Evolutionary conservation across 2,797 vertebrate species (phyloP).

Genomic region (Leptoclinus maculatus): DNA sequence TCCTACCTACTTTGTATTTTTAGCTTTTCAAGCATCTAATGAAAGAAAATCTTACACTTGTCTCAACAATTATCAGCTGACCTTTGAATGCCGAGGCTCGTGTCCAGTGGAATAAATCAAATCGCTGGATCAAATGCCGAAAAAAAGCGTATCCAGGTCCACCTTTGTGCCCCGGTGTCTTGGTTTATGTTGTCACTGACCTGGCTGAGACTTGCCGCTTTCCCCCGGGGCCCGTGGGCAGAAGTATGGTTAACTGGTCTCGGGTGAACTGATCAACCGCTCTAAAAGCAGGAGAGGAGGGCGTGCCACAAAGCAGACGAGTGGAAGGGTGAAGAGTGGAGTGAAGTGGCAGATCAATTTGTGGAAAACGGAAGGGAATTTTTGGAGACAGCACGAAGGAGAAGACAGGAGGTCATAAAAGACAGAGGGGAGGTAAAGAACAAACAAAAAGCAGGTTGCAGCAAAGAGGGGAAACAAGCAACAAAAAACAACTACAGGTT

Average conservation of each 20-base stretch:
- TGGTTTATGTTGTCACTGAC: constrained; percentile 76
- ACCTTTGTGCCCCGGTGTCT: constrained; percentile 11
- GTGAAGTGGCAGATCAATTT: constrained; percentile 19
- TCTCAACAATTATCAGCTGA: constrained; percentile 16
- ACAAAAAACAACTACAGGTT: constrained; percentile 61
- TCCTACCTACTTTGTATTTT: background rate
- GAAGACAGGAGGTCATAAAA: background rate
- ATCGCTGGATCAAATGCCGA: background rate
- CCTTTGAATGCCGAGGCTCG: background rate
- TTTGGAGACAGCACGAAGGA: constrained; percentile 17
- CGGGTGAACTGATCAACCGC: constrained; percentile 71
- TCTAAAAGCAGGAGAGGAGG: constrained; percentile 78
- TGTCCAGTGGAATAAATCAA: constrained; percentile 21
- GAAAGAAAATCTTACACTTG: background rate
- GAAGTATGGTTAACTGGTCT: constrained; percentile 83
- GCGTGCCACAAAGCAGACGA: constrained; percentile 56
- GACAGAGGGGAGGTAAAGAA: background rate
- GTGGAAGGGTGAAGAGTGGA: constrained; percentile 39
- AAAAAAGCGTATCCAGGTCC: background rate
- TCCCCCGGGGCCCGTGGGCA: constrained; percentile 78
- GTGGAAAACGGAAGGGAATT: constrained; percentile 15
- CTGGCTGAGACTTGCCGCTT: constrained; percentile 82
- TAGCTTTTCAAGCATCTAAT: constrained; percentile 1
- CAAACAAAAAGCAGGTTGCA: constrained; percentile 8
- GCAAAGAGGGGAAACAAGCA: constrained; percentile 47